Conservation (phyloP, 2,888 invertebrate genomes). For the Minunthozetes semirufus region DNA sequence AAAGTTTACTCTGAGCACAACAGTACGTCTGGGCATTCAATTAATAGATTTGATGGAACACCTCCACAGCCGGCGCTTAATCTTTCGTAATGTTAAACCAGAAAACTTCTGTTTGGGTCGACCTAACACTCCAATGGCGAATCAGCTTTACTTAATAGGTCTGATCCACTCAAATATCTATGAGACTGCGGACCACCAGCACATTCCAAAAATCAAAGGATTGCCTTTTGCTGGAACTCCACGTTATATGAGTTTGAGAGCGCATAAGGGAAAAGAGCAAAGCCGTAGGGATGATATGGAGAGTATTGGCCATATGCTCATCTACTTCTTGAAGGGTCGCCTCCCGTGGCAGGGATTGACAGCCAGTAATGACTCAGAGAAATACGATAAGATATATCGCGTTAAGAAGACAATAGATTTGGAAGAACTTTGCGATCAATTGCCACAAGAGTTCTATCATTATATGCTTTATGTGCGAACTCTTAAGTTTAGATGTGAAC, state of each 20-base stretch:
- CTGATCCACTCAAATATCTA: neutral
- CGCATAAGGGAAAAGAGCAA: constrained; percentile 24
- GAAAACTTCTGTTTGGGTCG: constrained; percentile 28
- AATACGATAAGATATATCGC: constrained; percentile 20
- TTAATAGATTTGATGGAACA: constrained; percentile 21
- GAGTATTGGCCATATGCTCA: constrained; percentile 27
- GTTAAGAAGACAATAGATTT: neutral
- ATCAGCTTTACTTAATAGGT: neutral
- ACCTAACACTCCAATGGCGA: constrained; percentile 13
- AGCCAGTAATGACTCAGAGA: neutral
- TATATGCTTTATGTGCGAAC: constrained; percentile 19
- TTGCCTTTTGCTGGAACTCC: constrained; percentile 17
- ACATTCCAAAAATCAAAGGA: neutral
- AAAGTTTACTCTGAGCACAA: constrained; percentile 10
- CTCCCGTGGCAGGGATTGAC: constrained; percentile 30
- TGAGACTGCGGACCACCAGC: neutral
- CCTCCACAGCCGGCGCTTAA: constrained; percentile 8
- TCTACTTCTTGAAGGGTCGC: constrained; percentile 24
- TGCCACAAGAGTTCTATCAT: constrained; percentile 29
- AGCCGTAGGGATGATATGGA: constrained; percentile 33
- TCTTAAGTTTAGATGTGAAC: constrained; percentile 28
- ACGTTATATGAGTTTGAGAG: constrained; percentile 31
- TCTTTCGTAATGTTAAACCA: constrained; percentile 26
- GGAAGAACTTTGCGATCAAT: constrained; percentile 12
- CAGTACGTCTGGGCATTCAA: constrained; percentile 12